phyloP scores from a whole-genome alignment of 2,797 vertebrate genomes.

The Eremophila alpestris region DNA sequence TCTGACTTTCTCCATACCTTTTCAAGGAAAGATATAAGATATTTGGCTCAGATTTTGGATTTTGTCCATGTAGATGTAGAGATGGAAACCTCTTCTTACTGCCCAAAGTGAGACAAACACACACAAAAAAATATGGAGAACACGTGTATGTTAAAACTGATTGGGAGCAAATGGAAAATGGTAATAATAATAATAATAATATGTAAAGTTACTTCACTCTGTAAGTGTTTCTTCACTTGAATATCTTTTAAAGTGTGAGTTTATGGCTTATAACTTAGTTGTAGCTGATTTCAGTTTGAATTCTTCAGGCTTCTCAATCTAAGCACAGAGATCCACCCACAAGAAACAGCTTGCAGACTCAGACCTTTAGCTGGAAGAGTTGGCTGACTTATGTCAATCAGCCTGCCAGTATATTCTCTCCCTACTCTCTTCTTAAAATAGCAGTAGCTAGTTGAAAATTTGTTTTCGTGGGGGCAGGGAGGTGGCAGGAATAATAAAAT shows the following conservation, averaged over 20 bases:
- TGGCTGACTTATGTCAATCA: slow-evolving; percentile 55
- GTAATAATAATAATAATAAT: not conserved
- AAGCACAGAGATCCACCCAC: slow-evolving; percentile 51
- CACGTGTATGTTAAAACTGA: not conserved
- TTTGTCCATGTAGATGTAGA: not conserved
- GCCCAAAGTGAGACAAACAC: not conserved
- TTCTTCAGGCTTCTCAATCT: not conserved
- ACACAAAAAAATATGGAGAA: not conserved
- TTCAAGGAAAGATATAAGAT: not conserved
- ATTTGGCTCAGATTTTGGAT: not conserved
- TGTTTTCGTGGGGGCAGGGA: slow-evolving; percentile 1
- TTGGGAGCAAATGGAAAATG: not conserved
- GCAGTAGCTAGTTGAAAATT: slow-evolving; percentile 1
- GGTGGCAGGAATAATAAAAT: slow-evolving; percentile 42
- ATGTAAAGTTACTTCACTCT: not conserved
- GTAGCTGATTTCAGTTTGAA: not conserved
- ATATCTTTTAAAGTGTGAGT: not conserved
- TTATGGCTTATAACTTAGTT: not conserved
- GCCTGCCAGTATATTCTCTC: not conserved
- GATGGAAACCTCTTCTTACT: not conserved
- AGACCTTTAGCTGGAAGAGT: slow-evolving; percentile 46
- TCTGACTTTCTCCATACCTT: not conserved
- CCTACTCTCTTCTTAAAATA: slow-evolving; percentile 29
- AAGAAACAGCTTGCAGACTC: slow-evolving; percentile 62
- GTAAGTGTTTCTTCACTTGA: not conserved